These are phyloP conservation scores for Apocrypta bakeri DNA, from an alignment of 1,140 invertebrate genomes.

Conservation along the genomic window DNA sequence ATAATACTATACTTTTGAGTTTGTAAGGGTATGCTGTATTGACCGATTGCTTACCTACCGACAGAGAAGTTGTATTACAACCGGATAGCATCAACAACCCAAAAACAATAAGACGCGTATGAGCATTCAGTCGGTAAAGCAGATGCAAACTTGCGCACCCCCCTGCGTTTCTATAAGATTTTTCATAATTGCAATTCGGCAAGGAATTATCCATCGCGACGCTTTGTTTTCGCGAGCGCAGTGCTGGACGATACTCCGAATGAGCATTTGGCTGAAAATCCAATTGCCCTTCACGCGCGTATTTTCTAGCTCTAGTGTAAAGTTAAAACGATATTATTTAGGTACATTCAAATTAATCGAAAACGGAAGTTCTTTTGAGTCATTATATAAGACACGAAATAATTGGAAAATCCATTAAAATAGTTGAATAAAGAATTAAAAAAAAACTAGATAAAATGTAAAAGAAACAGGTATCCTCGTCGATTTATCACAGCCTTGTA, in stretches of 20 bases:
- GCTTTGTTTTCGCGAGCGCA: not conserved
- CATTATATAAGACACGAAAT: conserved; percentile 13
- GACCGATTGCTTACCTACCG: not conserved
- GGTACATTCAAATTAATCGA: not conserved
- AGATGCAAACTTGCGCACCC: not conserved
- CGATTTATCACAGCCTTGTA: not conserved
- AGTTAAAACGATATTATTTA: conserved; percentile 37
- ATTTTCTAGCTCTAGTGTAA: conserved; percentile 5
- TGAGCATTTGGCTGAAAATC: conserved; percentile 6
- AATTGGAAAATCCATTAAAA: conserved; percentile 3
- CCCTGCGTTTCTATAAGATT: not conserved
- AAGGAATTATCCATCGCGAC: not conserved
- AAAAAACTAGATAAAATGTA: not conserved
- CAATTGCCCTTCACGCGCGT: conserved; percentile 1
- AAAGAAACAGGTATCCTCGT: not conserved
- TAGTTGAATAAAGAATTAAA: not conserved
- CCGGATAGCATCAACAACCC: not conserved
- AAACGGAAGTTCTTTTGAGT: conserved; percentile 14
- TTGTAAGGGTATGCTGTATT: not conserved
- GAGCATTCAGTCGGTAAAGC: not conserved
- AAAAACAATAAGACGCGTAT: not conserved
- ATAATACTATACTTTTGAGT: conserved; percentile 6
- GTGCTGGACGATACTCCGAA: not conserved
- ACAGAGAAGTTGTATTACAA: not conserved
- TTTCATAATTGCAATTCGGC: not conserved